phyloP scores from a whole-genome alignment of 1,140 invertebrate species.

The Amphibalanus amphitrite region DNA sequence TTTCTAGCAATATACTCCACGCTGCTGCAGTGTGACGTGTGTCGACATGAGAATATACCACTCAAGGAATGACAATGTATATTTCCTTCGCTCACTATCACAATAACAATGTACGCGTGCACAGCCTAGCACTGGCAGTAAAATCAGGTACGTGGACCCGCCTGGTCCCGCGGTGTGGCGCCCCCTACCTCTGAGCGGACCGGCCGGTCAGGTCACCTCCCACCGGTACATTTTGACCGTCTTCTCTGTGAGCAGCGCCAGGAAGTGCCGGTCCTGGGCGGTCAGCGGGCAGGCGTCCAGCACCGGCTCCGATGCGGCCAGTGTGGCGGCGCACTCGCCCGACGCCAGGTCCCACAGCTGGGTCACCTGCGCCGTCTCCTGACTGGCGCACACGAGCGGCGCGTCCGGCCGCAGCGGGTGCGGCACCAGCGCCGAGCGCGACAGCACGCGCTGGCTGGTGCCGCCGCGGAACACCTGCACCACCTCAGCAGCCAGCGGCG shows the following conservation, averaged over 20 bases:
- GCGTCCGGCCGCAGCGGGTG: conserved; percentile 23
- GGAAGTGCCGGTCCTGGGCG: conserved; percentile 30
- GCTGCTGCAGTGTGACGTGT: neutral
- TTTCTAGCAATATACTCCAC: conserved; percentile 1
- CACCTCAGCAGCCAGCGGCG: conserved; percentile 14
- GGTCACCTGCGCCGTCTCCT: conserved; percentile 40
- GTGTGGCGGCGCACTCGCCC: conserved; percentile 33
- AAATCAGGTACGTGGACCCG: neutral
- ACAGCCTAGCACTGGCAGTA: neutral
- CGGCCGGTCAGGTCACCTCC: conserved; percentile 5
- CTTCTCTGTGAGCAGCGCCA: conserved; percentile 45
- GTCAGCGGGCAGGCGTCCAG: conserved; percentile 42
- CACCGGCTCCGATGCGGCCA: conserved; percentile 40
- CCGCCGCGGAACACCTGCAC: conserved; percentile 43
- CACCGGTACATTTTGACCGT: conserved; percentile 41
- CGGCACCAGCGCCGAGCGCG: conserved; percentile 37
- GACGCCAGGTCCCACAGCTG: conserved; percentile 46
- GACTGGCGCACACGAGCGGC: conserved; percentile 38
- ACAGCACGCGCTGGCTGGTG: conserved; percentile 39
- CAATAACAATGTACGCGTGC: no score
- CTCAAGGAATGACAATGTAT: neutral
- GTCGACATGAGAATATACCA: neutral
- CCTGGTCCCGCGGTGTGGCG: no score
- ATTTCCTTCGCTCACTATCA: neutral
- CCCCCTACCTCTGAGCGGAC: no score